Conservation (phyloP, 2,797 vertebrate species). For the Cirrhinus mrigala region DNA sequence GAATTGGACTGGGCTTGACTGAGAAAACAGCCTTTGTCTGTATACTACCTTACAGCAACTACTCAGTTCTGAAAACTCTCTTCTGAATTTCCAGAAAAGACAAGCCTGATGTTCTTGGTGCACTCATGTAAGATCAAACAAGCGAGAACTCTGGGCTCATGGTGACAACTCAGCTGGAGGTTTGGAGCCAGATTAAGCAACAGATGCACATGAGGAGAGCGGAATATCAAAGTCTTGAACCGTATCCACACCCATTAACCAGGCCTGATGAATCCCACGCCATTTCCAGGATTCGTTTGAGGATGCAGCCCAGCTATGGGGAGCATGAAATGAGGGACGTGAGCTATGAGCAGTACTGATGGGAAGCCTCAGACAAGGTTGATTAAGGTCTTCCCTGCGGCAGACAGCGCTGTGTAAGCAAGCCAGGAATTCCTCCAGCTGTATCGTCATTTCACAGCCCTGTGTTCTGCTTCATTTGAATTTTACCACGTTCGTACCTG, state of each 20-base stretch:
- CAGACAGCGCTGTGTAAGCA: neutral
- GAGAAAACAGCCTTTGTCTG: neutral
- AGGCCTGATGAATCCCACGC: slow-evolving; percentile 10
- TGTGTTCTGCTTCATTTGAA: neutral
- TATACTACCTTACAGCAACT: neutral
- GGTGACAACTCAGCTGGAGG: slow-evolving; percentile 34
- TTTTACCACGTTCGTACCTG: neutral
- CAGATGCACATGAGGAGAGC: slow-evolving; percentile 35
- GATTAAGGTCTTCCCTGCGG: neutral
- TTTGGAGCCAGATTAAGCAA: slow-evolving; percentile 34
- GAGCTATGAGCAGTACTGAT: slow-evolving; percentile 5
- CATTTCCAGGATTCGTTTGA: slow-evolving; percentile 30
- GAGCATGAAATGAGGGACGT: slow-evolving; percentile 18
- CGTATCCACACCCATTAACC: slow-evolving; percentile 10
- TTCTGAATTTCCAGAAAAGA: slow-evolving; percentile 8
- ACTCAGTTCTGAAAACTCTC: neutral
- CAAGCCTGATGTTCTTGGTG: slow-evolving; percentile 19
- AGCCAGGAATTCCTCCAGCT: neutral
- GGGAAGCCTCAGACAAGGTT: slow-evolving; percentile 21
- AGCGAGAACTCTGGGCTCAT: neutral
- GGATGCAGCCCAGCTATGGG: slow-evolving; percentile 15
- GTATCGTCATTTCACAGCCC: neutral
- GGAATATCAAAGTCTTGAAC: slow-evolving; percentile 46
- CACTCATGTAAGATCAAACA: slow-evolving; percentile 8
- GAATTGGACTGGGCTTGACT: neutral